phyloP scores from a whole-genome alignment of 2,113 vertebrate species.

The Pseudopodoces humilis region DNA sequence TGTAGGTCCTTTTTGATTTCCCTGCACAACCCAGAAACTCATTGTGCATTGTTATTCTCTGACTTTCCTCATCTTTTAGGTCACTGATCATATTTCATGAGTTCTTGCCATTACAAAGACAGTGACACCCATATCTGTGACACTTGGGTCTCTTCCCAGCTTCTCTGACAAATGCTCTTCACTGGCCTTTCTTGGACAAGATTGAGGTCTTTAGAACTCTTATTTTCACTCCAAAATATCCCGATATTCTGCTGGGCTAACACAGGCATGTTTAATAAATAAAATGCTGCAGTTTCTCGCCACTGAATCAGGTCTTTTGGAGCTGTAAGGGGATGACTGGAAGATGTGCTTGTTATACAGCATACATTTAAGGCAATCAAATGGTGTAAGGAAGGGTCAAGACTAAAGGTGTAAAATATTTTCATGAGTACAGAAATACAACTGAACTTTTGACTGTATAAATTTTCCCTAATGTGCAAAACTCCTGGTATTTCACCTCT shows the following conservation, averaged over 20 bases:
- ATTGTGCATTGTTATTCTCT: background rate
- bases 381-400: background rate
- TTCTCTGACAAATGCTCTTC: background rate
- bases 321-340: background rate
- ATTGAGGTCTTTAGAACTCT: background rate
- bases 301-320: background rate
- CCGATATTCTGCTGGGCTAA: constrained; percentile 1
- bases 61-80: background rate
- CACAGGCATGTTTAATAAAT: constrained; percentile 14
- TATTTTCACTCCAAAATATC: background rate
- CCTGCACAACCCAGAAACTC: background rate
- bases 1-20: background rate
- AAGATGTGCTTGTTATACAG: background rate
- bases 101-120: background rate
- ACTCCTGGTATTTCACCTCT: background rate
- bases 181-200: background rate
- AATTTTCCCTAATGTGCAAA: background rate
- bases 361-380: background rate
- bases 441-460: constrained; percentile 1
- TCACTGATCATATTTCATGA: background rate
- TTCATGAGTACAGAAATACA: background rate
- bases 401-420: background rate
- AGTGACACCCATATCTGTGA: background rate
- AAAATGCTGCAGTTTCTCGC: background rate
- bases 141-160: constrained; percentile 1